Base-by-base conservation (phyloP, 1,140 invertebrate species). In the Oreohelix idahoensis region DNA sequence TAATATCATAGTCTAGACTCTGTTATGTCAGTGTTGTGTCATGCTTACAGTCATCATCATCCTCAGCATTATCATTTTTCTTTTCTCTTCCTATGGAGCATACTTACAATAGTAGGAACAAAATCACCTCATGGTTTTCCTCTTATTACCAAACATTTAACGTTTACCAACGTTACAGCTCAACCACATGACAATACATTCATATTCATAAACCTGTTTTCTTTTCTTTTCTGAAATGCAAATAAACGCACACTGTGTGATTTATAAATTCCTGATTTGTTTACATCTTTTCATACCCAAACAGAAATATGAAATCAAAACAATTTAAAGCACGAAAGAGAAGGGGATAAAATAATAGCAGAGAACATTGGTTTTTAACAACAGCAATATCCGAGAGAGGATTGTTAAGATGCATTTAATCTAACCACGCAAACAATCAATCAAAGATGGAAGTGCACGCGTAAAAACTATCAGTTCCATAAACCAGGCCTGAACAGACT, bases 371-470 rank as follows among this genome's bases (percentile, higher is more conserved):
- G 63, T 66, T 66, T 66, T 66, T 66, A 66, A 66, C 63, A 66
- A 66, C n/a, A 66, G 63, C 63, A 66, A 66, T 66, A 17, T 17
- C 63, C 63, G 29, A 8, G 63, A 32, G 63, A 66, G 63, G 63
- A 32, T 32, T 66, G 63, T 66, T 66, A 66, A 66, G 63, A 66
- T 66, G 63, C 63, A 66, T 66, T 66, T 66, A 66, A 66, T 66
- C 63, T 66, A 66, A 66, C 63, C 63, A 66, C 63, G 63, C 63
- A 66, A 66, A 66, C 63, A 66, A 66, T 66, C 63, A 66, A 66
- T 66, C 63, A 66, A 66, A 66, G 63, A 66, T 66, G 63, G 63
- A 66, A 66, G 63, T 66, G 63, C 63, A 66, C n/a, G 53, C 63
- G 1, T 32, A 66, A 66, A 66, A 66, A 66, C 63, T 66, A 32